A percentile compares a stretch with the other conserved stretches of the same genome.
phyloP scores from a whole-genome alignment of 37 sponge, comb jelly and placozoan genomes.

The Geodia barretti region DNA sequence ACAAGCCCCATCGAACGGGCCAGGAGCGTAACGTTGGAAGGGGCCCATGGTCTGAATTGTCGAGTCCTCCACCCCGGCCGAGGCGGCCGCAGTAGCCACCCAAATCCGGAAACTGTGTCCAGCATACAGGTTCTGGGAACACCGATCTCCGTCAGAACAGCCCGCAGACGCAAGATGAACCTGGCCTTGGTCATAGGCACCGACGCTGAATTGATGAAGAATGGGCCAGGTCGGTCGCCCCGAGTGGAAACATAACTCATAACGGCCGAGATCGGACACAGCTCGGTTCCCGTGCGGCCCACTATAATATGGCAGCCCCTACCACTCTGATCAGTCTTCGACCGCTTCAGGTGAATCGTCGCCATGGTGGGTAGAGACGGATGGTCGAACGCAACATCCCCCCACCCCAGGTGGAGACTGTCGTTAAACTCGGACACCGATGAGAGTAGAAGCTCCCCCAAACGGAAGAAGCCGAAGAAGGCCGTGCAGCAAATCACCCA shows the following conservation, averaged over 20 bases:
- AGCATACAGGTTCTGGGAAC: background rate
- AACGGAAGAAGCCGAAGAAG: conserved; percentile 51
- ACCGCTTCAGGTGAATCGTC: conserved; percentile 3
- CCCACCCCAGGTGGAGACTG: conserved; percentile 2
- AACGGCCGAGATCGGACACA: background rate
- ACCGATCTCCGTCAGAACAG: background rate
- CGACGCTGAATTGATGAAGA: background rate
- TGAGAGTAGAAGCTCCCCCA: conserved; percentile 27
- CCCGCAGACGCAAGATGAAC: conserved; percentile 3
- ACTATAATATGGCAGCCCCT: background rate
- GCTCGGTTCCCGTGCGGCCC: background rate
- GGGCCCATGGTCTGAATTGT: too few relatives aligned
- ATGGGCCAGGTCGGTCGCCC: background rate
- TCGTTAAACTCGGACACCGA: conserved; percentile 4
- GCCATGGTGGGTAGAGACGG: background rate
- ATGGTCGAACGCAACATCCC: background rate
- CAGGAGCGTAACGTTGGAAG: too few relatives aligned
- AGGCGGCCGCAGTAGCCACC: too few relatives aligned
- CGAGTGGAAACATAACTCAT: background rate
- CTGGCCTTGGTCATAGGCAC: background rate
- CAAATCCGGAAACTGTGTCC: conserved; percentile 44
- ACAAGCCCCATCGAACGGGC: too few relatives aligned
- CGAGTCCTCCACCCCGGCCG: too few relatives aligned
- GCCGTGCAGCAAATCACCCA: conserved; percentile 37
- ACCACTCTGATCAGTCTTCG: conserved; percentile 16